Evolutionary conservation across 2,888 invertebrate genomes (phyloP).

Genomic region (Orthonevra nobilis): DNA sequence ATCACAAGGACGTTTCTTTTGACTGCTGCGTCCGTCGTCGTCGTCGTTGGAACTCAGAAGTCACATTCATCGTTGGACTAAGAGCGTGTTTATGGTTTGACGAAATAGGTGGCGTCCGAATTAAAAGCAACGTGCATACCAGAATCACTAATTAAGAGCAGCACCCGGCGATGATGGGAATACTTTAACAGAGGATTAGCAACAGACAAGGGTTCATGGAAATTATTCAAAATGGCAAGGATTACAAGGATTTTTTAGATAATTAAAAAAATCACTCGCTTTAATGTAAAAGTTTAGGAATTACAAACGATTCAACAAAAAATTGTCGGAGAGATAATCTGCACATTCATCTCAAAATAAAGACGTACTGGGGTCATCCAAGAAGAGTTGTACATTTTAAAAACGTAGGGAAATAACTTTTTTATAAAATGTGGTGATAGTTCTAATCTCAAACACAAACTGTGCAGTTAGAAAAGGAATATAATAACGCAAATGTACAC

Average conservation of each 20-base stretch:
- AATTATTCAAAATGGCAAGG: constrained; percentile 2
- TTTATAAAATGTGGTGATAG: no score
- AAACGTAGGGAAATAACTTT: no score
- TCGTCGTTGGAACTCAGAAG: constrained; percentile 60
- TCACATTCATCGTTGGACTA: constrained; percentile 62
- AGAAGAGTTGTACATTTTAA: no score
- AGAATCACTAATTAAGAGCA: constrained; percentile 66
- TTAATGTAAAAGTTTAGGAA: no score
- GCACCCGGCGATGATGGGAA: constrained; percentile 55
- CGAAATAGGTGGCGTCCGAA: constrained; percentile 64
- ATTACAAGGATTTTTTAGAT: constrained; percentile 19
- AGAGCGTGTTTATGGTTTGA: constrained; percentile 70
- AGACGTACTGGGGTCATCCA: no score
- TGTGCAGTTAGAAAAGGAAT: no score
- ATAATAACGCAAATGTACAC: no score
- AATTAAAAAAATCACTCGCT: constrained; percentile 35
- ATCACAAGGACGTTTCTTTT: constrained; percentile 59
- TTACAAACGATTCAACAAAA: no score
- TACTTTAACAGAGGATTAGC: constrained; percentile 39
- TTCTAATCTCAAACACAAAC: no score
- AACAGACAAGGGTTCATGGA: background rate
- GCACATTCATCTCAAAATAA: no score
- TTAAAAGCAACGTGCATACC: constrained; percentile 67
- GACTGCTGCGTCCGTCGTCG: constrained; percentile 61
- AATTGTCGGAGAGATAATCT: no score